Base-by-base conservation (phyloP, 2,113 vertebrate species). In the Bothrops jararaca region DNA sequence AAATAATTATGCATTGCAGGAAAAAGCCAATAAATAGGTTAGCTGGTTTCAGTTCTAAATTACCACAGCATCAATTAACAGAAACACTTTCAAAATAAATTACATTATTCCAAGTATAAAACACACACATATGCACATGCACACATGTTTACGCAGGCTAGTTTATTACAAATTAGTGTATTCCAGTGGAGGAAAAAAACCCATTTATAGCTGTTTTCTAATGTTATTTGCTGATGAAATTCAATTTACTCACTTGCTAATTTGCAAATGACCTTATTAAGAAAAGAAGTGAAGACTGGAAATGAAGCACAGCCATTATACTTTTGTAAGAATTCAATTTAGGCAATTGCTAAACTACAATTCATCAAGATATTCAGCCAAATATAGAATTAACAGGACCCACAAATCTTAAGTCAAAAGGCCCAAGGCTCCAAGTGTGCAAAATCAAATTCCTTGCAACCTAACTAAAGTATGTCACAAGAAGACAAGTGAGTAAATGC, bases 211-310 rank as follows among this genome's bases (percentile, higher is more conserved):
- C 96, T 94, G 90, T 89, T 94, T 95, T 85, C 87, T 94, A 93
- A 95, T 94, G 95, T 91, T 92, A 90, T 94, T 96, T 96, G 95
- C 92, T 96, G 92, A 56, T 95, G 87, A 92, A 96, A 92, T 94
- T 95, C 95, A 95, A 94, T 94, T 90, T 90, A 94, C 85, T 92
- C 92, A 87, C 91, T 95, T 94, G 92, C 93, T 97, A 90, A 90
- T 90, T 39, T 50, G 74, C 92, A 95, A 95, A 95, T 93, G 86
- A 92, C 95, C 94, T 95, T 94, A 86, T 95, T 95, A 92, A 86
- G 94, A 89, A 85, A 95, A 95, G 92, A 52, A 95, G 29, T 10
- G 24, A 58, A 53, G 57, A 10, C 12, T 50, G 11, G 48, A 64
- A 45, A 18, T 42, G 7, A 58, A 88, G 94, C 95, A 93, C 90